A percentile compares a stretch with the other conserved stretches of the same genome.
phyloP scores from a whole-genome alignment of 2,113 vertebrate genomes.

The Gallinago media region DNA sequence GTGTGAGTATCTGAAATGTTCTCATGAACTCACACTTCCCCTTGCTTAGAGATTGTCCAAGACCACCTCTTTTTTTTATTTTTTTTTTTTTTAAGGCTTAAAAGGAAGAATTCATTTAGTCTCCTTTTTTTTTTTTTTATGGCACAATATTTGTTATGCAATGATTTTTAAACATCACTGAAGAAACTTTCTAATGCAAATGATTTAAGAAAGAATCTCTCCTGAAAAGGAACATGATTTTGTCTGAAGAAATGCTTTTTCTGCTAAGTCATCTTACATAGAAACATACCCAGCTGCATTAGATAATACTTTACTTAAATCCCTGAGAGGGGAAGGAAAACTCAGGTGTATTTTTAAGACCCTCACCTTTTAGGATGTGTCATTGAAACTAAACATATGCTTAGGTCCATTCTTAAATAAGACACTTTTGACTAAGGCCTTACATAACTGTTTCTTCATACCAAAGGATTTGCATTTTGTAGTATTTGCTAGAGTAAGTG shows the following conservation, averaged over 20 bases:
- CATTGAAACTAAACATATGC: neutral
- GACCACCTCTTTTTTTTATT: neutral
- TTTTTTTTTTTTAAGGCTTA: neutral
- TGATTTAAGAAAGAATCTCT: slow-evolving; percentile 4
- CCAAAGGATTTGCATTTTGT: slow-evolving; percentile 32
- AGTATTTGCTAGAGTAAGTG: slow-evolving; percentile 41
- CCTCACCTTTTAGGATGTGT: slow-evolving; percentile 3
- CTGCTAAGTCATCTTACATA: slow-evolving; percentile 56
- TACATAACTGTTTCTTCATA: slow-evolving; percentile 49
- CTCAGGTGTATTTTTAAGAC: slow-evolving; percentile 17
- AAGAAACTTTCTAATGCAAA: neutral
- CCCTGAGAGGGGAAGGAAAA: neutral
- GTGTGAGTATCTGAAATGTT: neutral
- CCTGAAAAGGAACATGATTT: neutral
- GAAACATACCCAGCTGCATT: neutral
- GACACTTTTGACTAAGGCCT: slow-evolving; percentile 1
- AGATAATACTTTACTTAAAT: neutral
- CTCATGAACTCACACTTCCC: neutral
- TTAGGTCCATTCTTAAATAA: slow-evolving; percentile 41
- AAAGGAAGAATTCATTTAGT: neutral
- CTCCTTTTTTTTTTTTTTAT: neutral
- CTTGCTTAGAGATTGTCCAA: neutral
- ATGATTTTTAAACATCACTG: slow-evolving; percentile 10
- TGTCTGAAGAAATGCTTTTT: slow-evolving; percentile 24
- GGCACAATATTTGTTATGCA: neutral